Base-by-base conservation (phyloP, 2,888 invertebrate species). In the Ochlodes sylvanus region DNA sequence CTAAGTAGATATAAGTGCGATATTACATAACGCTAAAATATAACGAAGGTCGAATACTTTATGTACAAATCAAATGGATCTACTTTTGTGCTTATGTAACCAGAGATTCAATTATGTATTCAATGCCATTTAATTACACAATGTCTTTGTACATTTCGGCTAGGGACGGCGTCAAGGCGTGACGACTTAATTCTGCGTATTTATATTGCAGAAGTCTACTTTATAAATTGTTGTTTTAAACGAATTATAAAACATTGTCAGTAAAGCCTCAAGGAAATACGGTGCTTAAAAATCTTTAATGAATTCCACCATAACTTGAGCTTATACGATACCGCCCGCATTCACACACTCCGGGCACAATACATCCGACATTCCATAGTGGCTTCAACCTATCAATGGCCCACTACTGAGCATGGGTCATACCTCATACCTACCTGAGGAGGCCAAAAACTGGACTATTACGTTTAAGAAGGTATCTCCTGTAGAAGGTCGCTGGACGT, bases 71-170 rank as follows among this genome's bases (percentile, higher is more conserved):
- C 54, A 54, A 54, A 54, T 32, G 54, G 54, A 54, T 54, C 27
- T 27, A 54, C n/a, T 54, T 54, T 54, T 54, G 54, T 32, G 32
- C 27, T 54, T 54, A 54, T 32, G 54, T 54, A 54, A 54, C 27
- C n/a, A 32, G 54, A 32, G 54, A 54, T 54, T 54, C 21, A n/a
- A 54, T 54, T 27, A 54, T 32, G 54, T 14, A 54, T 54, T 54
- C 27, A 54, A 54, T 54, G 54, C 54, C 54, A 32, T n/a, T 54
- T 54, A 54, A 54, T 44, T 55, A 27, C 54, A 44, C 42, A 55
- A 55, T 63, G 55, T 56, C 44, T 47, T n/a, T 57, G 34, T 65
- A 57, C 56, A 19, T 54, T 54, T 54, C 54, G 54, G 54, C 32
- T 54, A 32, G 54, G 54, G 17, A 47, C 17, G 44, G 10, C 19